Evolutionary conservation across 2,888 invertebrate species (phyloP).

Genomic region (Folsomia candida): DNA sequence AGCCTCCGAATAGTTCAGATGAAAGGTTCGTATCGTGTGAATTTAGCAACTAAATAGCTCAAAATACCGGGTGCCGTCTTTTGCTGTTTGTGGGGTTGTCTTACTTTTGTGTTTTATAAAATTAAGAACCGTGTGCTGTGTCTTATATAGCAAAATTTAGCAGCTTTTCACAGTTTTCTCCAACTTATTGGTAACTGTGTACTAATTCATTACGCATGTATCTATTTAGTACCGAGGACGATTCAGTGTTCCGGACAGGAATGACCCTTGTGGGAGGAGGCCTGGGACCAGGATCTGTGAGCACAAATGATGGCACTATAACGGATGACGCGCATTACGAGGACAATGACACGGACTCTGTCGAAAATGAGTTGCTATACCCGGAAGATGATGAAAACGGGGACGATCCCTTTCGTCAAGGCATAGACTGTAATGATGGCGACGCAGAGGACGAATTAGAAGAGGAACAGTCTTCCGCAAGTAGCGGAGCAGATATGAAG

Average conservation of each 20-base stretch:
- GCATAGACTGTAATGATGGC: too few relatives aligned
- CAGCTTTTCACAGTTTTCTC: too few relatives aligned
- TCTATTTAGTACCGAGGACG: background rate
- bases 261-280: background rate
- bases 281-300: slow-evolving; percentile 7
- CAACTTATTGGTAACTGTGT: too few relatives aligned
- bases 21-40: slow-evolving; percentile 12
- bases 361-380: slow-evolving; percentile 7
- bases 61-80: background rate
- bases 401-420: background rate
- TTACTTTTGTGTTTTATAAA: too few relatives aligned
- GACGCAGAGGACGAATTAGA: slow-evolving; percentile 20
- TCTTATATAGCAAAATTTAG: too few relatives aligned
- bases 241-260: background rate
- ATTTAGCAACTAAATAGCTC: too few relatives aligned
- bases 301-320: background rate
- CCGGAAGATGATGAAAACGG: slow-evolving; percentile 10
- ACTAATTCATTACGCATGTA: background rate
- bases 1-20: slow-evolving; percentile 4
- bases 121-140: too few relatives aligned
- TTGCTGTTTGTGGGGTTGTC: too few relatives aligned
- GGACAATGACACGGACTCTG: background rate
- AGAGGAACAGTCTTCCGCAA: slow-evolving; percentile 32
- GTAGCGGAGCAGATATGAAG: slow-evolving; percentile 19
- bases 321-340: background rate